These are phyloP conservation scores for Artibeus lituratus DNA, from an alignment of 2,797 vertebrate genomes.

Conservation along the genomic window DNA sequence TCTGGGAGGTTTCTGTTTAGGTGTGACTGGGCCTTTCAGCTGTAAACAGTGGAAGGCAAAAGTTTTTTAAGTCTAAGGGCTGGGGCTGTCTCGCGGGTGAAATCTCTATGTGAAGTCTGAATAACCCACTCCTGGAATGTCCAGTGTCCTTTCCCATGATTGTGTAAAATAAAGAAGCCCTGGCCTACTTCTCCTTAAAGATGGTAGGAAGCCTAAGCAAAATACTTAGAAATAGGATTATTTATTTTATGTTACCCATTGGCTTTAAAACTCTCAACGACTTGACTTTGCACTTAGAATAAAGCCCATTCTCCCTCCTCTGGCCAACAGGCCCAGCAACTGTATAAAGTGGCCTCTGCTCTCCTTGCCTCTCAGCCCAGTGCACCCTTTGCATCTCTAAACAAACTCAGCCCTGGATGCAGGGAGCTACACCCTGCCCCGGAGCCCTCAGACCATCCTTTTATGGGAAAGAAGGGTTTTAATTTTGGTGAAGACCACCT, in stretches of 20 bases:
- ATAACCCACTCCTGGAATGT: not conserved
- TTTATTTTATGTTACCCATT: not conserved
- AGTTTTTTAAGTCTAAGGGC: not conserved
- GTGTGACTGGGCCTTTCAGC: not conserved
- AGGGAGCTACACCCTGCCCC: not conserved
- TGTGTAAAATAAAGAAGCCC: not conserved
- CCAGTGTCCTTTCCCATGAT: not conserved
- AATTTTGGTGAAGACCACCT: not conserved
- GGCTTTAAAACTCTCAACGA: not conserved
- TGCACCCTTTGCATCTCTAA: not conserved
- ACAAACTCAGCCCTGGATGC: not conserved
- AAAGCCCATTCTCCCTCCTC: not conserved
- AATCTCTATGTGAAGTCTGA: not conserved
- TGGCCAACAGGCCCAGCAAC: not conserved
- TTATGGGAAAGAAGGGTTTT: not conserved
- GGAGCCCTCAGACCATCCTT: not conserved
- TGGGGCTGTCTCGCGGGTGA: not conserved
- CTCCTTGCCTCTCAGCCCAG: not conserved
- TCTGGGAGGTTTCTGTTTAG: not conserved
- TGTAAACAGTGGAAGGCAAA: not conserved
- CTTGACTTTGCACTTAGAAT: not conserved
- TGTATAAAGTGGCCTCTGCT: not conserved
- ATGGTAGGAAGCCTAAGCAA: not conserved
- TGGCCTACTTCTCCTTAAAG: not conserved
- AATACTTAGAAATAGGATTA: not conserved